These are phyloP conservation scores for Seriola quinqueradiata DNA, from an alignment of 2,113 vertebrate species.

Conservation along the genomic window DNA sequence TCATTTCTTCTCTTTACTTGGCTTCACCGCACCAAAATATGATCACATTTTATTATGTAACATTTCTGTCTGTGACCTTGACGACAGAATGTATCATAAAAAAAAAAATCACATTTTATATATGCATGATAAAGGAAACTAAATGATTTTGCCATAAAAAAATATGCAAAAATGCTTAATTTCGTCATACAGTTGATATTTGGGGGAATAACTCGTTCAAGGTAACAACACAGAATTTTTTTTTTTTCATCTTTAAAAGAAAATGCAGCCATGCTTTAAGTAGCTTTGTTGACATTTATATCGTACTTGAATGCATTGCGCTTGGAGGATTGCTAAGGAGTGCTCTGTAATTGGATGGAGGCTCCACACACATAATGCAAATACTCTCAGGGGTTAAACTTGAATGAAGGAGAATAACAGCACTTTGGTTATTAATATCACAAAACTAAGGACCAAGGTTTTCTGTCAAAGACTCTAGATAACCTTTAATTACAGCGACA, in stretches of 20 bases:
- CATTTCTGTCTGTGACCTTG: neutral
- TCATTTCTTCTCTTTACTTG: conserved; percentile 31
- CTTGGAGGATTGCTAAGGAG: neutral
- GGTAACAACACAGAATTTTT: neutral
- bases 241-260: neutral
- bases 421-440: neutral
- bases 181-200: neutral
- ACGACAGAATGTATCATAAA: neutral
- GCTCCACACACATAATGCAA: neutral
- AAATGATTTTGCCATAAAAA: no score
- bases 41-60: neutral
- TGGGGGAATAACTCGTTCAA: neutral
- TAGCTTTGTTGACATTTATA: neutral
- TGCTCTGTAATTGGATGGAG: neutral
- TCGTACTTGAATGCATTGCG: neutral
- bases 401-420: neutral
- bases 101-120: neutral
- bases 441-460: conserved; percentile 26
- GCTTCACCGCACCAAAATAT: neutral
- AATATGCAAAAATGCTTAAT: neutral
- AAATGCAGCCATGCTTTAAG: neutral
- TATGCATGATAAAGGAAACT: neutral
- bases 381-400: neutral
- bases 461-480: conserved; percentile 26
- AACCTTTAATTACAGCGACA: conserved; percentile 49